A percentile compares a stretch with the other conserved stretches of the same genome.
phyloP scores from a whole-genome alignment of 23 tunicate genomes.

The Trididemnum clinides region DNA sequence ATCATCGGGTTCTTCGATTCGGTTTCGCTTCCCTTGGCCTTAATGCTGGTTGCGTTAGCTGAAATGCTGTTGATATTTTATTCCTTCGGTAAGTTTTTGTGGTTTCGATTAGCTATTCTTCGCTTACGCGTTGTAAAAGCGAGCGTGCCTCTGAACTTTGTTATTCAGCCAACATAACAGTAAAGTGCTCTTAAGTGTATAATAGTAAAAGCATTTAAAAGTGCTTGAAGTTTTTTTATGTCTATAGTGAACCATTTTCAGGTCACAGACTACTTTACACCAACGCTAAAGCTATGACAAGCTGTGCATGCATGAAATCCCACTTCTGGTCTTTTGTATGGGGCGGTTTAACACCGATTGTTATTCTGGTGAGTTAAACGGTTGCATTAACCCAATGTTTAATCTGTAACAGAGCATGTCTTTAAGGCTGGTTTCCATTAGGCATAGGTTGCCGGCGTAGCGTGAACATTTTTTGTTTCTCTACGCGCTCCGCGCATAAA shows the following conservation, averaged over 20 bases:
- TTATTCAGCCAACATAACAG: no score
- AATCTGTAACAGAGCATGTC: no score
- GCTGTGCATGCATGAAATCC: constrained; percentile 71
- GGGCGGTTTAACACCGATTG: constrained; percentile 74
- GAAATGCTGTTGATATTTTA: constrained; percentile 61
- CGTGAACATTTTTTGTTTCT: no score
- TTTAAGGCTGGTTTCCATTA: no score
- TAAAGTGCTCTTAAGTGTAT: not conserved
- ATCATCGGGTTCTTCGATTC: constrained; percentile 75
- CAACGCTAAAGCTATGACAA: constrained; percentile 93
- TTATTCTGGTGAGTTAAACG: constrained; percentile 69
- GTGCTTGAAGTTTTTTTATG: not conserved
- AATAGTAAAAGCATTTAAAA: not conserved
- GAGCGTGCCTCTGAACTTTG: no score
- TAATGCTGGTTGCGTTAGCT: constrained; percentile 50
- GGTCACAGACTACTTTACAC: constrained; percentile 72
- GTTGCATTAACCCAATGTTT: no score
- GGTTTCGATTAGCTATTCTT: not conserved
- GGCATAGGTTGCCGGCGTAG: no score
- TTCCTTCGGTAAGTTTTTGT: constrained; percentile 69
- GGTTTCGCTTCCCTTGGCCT: constrained; percentile 57
- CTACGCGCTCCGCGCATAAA: no score
- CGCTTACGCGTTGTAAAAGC: no score
- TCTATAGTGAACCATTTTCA: constrained; percentile 9
- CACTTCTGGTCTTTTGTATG: constrained; percentile 84